Base-by-base conservation (phyloP, 1,140 invertebrate genomes). In the Oreohelix idahoensis region DNA sequence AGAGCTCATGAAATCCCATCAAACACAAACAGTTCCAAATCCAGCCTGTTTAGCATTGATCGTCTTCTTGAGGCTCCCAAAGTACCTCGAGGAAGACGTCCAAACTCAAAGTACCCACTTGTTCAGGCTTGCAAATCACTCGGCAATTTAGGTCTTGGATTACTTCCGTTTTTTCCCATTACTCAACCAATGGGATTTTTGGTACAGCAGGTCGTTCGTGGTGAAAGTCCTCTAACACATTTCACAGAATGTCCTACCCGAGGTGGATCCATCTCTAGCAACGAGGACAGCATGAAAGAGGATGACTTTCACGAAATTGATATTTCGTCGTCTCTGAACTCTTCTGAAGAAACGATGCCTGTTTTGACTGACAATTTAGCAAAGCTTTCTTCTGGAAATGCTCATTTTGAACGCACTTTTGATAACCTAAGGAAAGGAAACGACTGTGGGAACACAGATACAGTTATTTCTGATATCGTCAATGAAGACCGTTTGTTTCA, bases 31-130 rank as follows among this genome's bases (percentile, higher is more conserved):
- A 74, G 32, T 5, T 13, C 38, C 26, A 85, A 84, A 66, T 36
- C 71, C 15, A 79, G 85, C 76, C 15, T 88, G n/a, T 93, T 92
- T 84, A 91, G 87, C 58, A 92, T 93, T 36, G 92, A 92, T 35
- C 89, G 87, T 84, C 84, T 93, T 32, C 84, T 93, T 79, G 92
- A 92, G 63, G 85, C 86, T 17, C 86, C 89, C 10, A 91, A 90
- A 84, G 93, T 93, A 20, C 92, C 93, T 8, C 85, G 93, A 63
- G 93, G 93, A 8, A 79, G 92, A 38, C 85, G 92, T 45, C 93
- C 93, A 29, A 93, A 93, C 84, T 92, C 91, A 26, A 93, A 93
- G 86, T 93, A 93, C 84, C 93, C 93, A 11, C 84, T 92, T 15
- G 92, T 93, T 15, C 90, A 93, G 86, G 93, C 93, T 11, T 92